Base-by-base conservation (phyloP, 2,113 vertebrate genomes). In the Tauraco erythrolophus region DNA sequence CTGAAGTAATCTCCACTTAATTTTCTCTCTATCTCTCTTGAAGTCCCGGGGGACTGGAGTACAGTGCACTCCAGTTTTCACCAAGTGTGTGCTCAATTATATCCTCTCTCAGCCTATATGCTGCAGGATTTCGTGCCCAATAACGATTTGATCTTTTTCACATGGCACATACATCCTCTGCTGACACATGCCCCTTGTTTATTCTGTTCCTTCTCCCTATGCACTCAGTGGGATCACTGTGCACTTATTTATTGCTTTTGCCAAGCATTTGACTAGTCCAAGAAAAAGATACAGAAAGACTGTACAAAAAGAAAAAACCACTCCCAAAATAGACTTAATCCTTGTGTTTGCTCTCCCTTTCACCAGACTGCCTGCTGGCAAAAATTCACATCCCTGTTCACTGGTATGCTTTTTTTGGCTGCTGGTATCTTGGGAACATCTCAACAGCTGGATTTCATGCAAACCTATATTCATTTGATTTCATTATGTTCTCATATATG, bases 381-480 rank as follows among this genome's bases (percentile, higher is more conserved):
- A 74, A 86, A 88, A 72, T 60, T 95, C 81, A 88, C 54, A 84
- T 88, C 68, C 54, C 48, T 81, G 46, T 81, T 80, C 82, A 76
- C 28, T 84, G 83, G 80, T 89, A 87, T 95, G 93, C 69, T 96
- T 96, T 80, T 88, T 80, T 94, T 96, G 93, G 93, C 95, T 78
- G 28, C 57, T 68, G 37, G n/a, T 84, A 24, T 72, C 79, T 93
- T 94, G 96, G 79, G 95, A 97, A 96, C 64, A 87, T 95, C 84
- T 93, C 78, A 85, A 86, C 88, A 92, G 85, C 94, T 96, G 96
- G 95, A 92, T 94, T 95, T 64, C 46, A 54, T 92, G 89, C 77
- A 97, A 90, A 88, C 18, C 84, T 95, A 80, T 57, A 54, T 88
- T 94, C 43, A 69, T 71, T 92, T 81, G 84, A 97, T 94, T 91